Base-by-base conservation (phyloP, 2,888 invertebrate species). In the Caenorhabditis drosophilae region DNA sequence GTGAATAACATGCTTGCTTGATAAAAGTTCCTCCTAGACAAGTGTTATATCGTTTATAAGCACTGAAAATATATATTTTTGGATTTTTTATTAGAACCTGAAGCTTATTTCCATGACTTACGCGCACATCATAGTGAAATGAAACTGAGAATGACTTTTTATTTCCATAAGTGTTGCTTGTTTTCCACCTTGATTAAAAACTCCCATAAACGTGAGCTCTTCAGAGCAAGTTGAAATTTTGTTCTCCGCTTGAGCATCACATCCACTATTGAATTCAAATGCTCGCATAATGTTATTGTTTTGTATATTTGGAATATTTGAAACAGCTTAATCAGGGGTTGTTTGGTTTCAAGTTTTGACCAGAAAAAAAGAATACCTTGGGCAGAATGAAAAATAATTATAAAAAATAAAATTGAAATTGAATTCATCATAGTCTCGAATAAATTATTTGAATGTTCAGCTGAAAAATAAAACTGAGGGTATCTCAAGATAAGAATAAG, bases 61-160 rank as follows among this genome's bases (percentile, higher is more conserved):
- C 71, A n/a, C 76, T 76, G 61, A 15, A 73, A 57, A 31, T 31
- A 1, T n/a, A n/a, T n/a, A n/a, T n/a, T n/a, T n/a, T n/a, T n/a
- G n/a, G n/a, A 23, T 42, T 22, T 2, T 22, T 53, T 16, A 16
- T 25, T 1, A 51, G 45, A n/a, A 22, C 22, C 6, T 11, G 23
- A 22, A 52, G 11, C 16, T 15, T 36, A 40, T 40, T 6, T 7
- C 20, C 6, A 20, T 38, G 12, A 54, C 62, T 54, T 48, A 77
- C 77, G 48, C 48, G 70, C 77, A 77, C 56, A 75, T 68, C 42
- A 71, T 67, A 3, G 59, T 51, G 36, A 77, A 70, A 55, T 72
- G 68, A 20, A 67, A 31, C 26, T 66, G 67, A 1, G 68, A 68
- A 26, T 66, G 72, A n/a, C 61, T 63, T 61, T 68, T 68, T 46